Evolutionary conservation across 35 echinoderm and acorn worm genomes (phyloP), one percentile per base, ranked within the genome.

Genomic region (Amphiura filiformis): DNA sequence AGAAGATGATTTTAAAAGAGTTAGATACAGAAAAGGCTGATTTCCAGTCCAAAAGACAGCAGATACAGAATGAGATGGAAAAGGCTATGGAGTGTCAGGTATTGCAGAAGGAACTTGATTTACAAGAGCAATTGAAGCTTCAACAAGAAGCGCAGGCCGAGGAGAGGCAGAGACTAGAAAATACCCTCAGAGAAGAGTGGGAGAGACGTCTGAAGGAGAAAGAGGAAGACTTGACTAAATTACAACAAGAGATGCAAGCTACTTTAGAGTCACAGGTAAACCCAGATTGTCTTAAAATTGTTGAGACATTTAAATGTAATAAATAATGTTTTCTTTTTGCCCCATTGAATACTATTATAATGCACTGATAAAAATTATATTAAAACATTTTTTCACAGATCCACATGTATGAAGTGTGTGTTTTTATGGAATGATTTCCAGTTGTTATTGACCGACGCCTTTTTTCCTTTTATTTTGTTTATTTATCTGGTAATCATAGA

Each of bases 241-340:
- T 90, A 34, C 81, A 96, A 76, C 28, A 82, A 34, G 87, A 96
- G 47, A 96, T 96, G 94, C 81, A 91, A 77, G 83, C 76, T 13
- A 88, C 37, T 26, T 76, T 93, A 3, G 94, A 96, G 77, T 77
- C 88, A 4, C 88, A 97, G 79, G 61, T 70, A 70, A 5, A 70
- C 26, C 44, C 7, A 52, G 44, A 11, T 52, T 11, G 7, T 52
- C 44, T 11, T 52, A 52, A 11, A 81, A n/a, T n/a, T n/a, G n/a
- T n/a, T n/a, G n/a, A n/a, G n/a, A n/a, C n/a, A n/a, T n/a, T n/a
- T n/a, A n/a, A n/a, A n/a, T n/a, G n/a, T n/a, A n/a, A n/a, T n/a
- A n/a, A n/a, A n/a, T n/a, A n/a, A n/a, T n/a, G n/a, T n/a, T n/a
- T n/a, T n/a, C n/a, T n/a, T n/a, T n/a, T n/a, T n/a, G n/a, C n/a